Percentiles rank a stretch among this genome's conserved stretches.
Evolutionary conservation across 2,888 invertebrate genomes (phyloP).

Genomic region (Himalopsyche japonica): DNA sequence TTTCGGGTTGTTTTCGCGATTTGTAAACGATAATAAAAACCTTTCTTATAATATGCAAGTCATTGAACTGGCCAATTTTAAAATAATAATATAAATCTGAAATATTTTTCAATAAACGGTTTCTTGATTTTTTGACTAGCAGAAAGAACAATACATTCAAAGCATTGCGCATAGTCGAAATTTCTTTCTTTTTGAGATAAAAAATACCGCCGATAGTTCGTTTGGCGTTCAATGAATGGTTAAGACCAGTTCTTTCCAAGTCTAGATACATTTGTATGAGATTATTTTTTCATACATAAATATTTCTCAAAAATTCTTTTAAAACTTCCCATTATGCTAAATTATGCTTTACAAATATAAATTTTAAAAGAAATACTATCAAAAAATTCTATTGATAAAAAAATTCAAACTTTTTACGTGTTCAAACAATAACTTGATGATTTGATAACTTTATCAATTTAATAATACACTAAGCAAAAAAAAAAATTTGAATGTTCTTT

Average conservation of each 20-base stretch:
- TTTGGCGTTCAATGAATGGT: not conserved
- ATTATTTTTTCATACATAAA: too few relatives aligned
- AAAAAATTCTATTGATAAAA: too few relatives aligned
- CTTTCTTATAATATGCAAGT: not conserved
- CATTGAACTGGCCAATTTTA: not conserved
- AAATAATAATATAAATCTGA: not conserved
- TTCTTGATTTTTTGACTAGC: not conserved
- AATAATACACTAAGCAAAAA: too few relatives aligned
- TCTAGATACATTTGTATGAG: not conserved
- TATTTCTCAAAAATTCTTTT: too few relatives aligned
- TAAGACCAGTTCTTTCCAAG: not conserved
- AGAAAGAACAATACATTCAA: not conserved
- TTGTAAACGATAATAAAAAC: not conserved
- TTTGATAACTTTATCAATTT: too few relatives aligned
- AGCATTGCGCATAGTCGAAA: not conserved
- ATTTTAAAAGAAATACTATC: too few relatives aligned
- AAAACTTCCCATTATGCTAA: too few relatives aligned
- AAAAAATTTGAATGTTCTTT: too few relatives aligned
- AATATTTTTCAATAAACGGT: not conserved
- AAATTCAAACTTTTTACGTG: too few relatives aligned
- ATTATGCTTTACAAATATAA: too few relatives aligned
- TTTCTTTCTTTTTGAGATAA: not conserved
- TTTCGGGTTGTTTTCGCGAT: too few relatives aligned
- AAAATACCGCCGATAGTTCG: not conserved
- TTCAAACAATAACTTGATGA: too few relatives aligned